Evolutionary conservation across 2,888 invertebrate species (phyloP), one percentile per base, ranked within the genome.

Genomic region (Sminthurinus aureus): DNA sequence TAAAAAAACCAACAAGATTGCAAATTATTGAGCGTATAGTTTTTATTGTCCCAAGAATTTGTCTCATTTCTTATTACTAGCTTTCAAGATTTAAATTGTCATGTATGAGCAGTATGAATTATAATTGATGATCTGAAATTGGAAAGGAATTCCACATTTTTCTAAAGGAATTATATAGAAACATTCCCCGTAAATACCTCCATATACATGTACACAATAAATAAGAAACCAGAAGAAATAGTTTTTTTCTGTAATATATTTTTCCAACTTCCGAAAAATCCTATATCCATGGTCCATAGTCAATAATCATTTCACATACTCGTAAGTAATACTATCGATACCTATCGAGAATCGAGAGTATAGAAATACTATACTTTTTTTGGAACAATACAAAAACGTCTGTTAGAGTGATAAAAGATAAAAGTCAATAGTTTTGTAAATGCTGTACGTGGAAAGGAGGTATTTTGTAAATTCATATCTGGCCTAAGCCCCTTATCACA

Each of bases 141-240:
- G 38, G 38, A 71, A 71, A 71, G 71, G 69, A 26, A 71, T 71
- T 24, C 71, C 71, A 13, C 38, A 76, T 76, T 51, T 51, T n/a
- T n/a, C n/a, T n/a, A n/a, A n/a, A n/a, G n/a, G 24, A 71, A 71
- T 24, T 69, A 22, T 3, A 69, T 4, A 38, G 38, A 38, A 38
- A 69, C 3, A 69, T 9, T 20, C 3, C 69, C n/a, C 69, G n/a
- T 22, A 38, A 38, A 38, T 38, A 38, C 38, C 6, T 38, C n/a
- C n/a, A 38, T 38, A 38, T 4, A 38, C 38, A 38, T 38, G 38
- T 38, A 38, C 38, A 1, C 38, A n/a, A 69, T 69, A 69, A 69
- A 69, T 3, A 69, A 64, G n/a, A 15, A 58, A 15, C 9, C 6
- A 71, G 71, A 71, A 38, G 71, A 24, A 71, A 71, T 71, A 22